These are phyloP conservation scores for Colossoma macropomum DNA, from an alignment of 2,113 vertebrate species.

Conservation along the genomic window DNA sequence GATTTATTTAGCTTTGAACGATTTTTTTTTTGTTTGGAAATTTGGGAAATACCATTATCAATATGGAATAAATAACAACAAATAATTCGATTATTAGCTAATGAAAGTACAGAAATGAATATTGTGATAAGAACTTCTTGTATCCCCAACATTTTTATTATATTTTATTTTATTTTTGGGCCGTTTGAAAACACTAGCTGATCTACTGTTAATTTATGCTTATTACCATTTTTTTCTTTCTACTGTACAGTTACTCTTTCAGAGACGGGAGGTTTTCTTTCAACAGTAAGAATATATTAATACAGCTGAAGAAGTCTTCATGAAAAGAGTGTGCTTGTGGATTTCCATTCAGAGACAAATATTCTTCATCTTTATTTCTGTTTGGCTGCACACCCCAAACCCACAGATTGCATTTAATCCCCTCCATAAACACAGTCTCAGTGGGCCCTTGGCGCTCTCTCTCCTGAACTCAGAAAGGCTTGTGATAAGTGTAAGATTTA, in stretches of 20 bases:
- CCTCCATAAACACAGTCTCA: slow-evolving; percentile 38
- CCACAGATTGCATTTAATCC: slow-evolving; percentile 20
- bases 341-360: slow-evolving; percentile 8
- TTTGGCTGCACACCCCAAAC: slow-evolving; percentile 31
- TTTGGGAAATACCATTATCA: not conserved
- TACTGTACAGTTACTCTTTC: not conserved
- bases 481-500: slow-evolving; percentile 39
- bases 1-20: not conserved
- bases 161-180: no score
- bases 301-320: not conserved
- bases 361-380: slow-evolving; percentile 38
- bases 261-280: not conserved
- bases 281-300: not conserved
- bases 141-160: no score
- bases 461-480: not conserved
- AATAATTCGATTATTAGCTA: not conserved
- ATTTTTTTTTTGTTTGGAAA: not conserved
- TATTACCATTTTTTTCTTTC: not conserved
- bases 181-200: no score
- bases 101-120: not conserved
- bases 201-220: no score
- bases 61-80: not conserved
- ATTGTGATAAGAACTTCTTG: no score
- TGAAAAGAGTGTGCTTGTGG: not conserved
- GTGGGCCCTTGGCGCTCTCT: slow-evolving; percentile 16